Evolutionary conservation across 1,140 invertebrate genomes (phyloP), one percentile per base, ranked within the genome.

Genomic region (Ctenoplectra terminalis): DNA sequence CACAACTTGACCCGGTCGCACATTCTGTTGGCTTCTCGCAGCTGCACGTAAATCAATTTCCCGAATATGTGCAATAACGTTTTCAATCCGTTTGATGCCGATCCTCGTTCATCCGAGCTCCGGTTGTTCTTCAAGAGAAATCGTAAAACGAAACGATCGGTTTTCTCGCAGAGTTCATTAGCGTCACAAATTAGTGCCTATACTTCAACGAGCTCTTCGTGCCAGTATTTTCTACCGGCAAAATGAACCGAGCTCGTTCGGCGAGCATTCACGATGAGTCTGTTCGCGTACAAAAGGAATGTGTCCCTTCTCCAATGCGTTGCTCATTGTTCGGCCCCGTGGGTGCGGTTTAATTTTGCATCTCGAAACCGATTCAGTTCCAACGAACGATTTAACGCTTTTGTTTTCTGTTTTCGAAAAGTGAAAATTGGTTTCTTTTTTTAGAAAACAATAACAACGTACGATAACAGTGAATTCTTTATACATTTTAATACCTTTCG

Each of bases 141-240:
- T 70, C 23, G 46, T 8, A 23, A 77, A 77, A 66, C 17, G 29
- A 34, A 63, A 64, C 23, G 48, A 31, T 23, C 31, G 50, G 20
- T 54, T 50, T 76, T 56, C 31, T 54, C 29, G 23, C 23, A 9
- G 13, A 37, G 56, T 72, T 83, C 52, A 83, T 83, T 83, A 83
- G 81, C 76, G 43, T 17, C 5, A n/a, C n/a, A 72, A 79, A 80
- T 83, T 83, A 80, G 67, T 80, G 43, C 0, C 46, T 66, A 60
- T 52, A 70, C 67, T 72, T 79, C 20, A 83, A 80, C 60, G 67
- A 64, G 66, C 37, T 46, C 26, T 52, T n/a, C 46, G 20, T 48
- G 43, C 11, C 29, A n/a, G 37, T 46, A 74, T 64, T 43, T 58
- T 74, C 58, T 52, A 71, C 11, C 40, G 46, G 64, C 54, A 43